Base-by-base conservation (phyloP, 2,797 vertebrate species). In the Sorex maritimensis region DNA sequence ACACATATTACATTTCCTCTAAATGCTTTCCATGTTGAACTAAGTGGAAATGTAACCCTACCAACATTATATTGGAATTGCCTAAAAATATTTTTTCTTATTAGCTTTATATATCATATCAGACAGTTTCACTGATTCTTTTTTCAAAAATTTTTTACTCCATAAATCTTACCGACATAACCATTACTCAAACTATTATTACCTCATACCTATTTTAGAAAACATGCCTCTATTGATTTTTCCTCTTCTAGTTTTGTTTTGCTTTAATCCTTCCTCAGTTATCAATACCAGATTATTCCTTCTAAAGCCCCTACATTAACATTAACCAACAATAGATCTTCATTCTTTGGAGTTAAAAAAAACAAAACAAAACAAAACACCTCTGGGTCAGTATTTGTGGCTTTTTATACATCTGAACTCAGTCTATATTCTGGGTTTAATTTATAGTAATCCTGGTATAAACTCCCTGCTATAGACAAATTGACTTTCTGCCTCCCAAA, bases 151-250 rank as follows among this genome's bases (percentile, higher is more conserved):
- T 49, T 75, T 23, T 81, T 81, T 55, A 44, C 1, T 52, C 69
- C 58, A 61, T 69, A 5, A 86, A 67, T 89, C 63, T 79, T 77
- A 52, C 49, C 72, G 77, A 86, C 15, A 83, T 94, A 30, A 81
- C 30, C 73, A 15, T 69, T 77, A 30, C 17, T 73, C 5, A 75
- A 88, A 28, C 58, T 81, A 77, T 94, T 9, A 55, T 91, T 81
- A 93, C 34, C 41, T 92, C 55, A 65, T 69, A 78, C 79, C 71
- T 85, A 46, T 87, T 95, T 93, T 69, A 87, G 82, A 84, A 92
- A 84, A 65, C 41, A 63, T 77, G 38, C 24, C 14, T 93, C 23
- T 84, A 63, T 89, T 86, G 77, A 94, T 69, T 93, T 88, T 86
- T 86, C 7, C 71, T 89, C 73, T 82, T 72, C 15, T 46, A 69